Evolutionary conservation across 2,888 invertebrate species (phyloP).

Genomic region (Folsomia candida): DNA sequence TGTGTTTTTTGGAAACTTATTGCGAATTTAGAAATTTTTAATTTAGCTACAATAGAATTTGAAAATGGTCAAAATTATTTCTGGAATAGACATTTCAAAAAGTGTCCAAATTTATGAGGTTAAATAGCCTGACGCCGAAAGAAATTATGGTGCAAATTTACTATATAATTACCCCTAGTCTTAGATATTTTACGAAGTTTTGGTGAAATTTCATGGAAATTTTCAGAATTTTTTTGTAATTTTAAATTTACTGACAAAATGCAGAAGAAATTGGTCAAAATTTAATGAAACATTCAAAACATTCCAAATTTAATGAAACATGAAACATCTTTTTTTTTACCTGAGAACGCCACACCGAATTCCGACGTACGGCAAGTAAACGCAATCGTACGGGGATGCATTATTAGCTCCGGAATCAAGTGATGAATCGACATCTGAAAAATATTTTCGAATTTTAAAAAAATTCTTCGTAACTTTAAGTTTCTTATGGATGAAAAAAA

Average conservation of each 20-base stretch:
- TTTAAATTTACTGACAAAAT: neutral
- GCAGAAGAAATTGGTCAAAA: neutral
- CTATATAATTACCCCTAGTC: too few species aligned
- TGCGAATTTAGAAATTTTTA: too few species aligned
- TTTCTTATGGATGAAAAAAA: neutral
- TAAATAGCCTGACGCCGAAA: too few species aligned
- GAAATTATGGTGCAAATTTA: too few species aligned
- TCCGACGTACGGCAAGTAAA: slow-evolving; percentile 44
- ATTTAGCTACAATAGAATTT: too few species aligned
- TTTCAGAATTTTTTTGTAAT: too few species aligned
- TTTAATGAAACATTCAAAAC: neutral
- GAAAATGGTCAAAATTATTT: neutral
- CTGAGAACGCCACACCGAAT: slow-evolving; percentile 37
- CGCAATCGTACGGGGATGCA: slow-evolving; percentile 40
- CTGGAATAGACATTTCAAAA: neutral
- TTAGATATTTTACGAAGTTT: too few species aligned
- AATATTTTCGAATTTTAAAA: too few species aligned
- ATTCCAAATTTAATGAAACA: neutral
- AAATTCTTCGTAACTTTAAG: too few species aligned
- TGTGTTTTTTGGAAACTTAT: too few species aligned
- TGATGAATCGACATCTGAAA: too few species aligned
- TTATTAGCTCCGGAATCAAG: neutral
- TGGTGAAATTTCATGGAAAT: too few species aligned
- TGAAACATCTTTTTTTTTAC: slow-evolving; percentile 20
- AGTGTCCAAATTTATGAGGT: neutral